Percentiles rank a stretch among this genome's conserved stretches.
These are phyloP conservation scores for Ctenopoma kingsleyae DNA, from an alignment of 2,797 vertebrate species.

Conservation along the genomic window DNA sequence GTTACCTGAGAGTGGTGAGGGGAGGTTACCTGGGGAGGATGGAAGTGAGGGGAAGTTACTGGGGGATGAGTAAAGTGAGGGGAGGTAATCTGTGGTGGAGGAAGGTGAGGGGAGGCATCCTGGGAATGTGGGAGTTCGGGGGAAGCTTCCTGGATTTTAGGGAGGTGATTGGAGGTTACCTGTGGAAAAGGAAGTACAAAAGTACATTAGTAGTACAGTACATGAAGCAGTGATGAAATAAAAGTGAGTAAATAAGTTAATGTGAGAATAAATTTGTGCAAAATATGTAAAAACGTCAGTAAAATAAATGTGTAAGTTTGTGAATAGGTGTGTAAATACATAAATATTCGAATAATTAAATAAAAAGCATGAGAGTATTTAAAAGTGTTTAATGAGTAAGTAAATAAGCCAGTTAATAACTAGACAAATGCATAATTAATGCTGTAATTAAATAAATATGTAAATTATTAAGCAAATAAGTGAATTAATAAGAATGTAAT, in stretches of 20 bases:
- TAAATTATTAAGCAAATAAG: too few relatives aligned
- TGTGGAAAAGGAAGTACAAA: background rate
- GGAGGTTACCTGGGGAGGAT: slow-evolving; percentile 2
- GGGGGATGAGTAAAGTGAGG: slow-evolving; percentile 1
- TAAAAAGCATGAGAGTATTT: too few relatives aligned
- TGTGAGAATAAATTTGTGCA: too few relatives aligned
- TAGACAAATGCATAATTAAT: too few relatives aligned
- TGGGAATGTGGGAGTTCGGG: background rate
- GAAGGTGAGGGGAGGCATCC: slow-evolving; percentile 3
- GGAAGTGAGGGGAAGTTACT: slow-evolving; percentile 11
- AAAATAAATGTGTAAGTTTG: too few relatives aligned
- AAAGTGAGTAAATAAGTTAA: background rate
- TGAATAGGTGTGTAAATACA: background rate
- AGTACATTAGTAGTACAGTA: background rate
- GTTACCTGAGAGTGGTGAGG: background rate
- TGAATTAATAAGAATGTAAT: background rate
- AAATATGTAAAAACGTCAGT: too few relatives aligned
- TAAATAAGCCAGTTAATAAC: background rate
- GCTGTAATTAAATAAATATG: background rate
- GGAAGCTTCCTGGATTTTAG: background rate
- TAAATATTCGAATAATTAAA: background rate
- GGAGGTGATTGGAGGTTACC: background rate
- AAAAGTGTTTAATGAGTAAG: background rate
- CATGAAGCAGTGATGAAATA: background rate
- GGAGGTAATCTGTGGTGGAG: background rate